phyloP scores from a whole-genome alignment of 2,797 vertebrate genomes.

The Phyllotis vaccarum region DNA sequence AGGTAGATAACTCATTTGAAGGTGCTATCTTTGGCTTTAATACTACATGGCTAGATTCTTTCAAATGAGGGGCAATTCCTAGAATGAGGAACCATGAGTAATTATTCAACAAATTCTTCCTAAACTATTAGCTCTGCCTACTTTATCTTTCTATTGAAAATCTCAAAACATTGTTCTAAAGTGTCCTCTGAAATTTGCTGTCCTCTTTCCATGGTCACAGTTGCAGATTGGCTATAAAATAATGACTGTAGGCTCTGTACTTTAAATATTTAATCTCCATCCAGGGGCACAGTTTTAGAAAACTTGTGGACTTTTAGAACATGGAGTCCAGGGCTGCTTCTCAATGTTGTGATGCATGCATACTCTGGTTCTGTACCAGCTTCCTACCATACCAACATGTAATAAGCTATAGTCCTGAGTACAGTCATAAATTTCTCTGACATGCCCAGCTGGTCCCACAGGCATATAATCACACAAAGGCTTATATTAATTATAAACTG shows the following conservation, averaged over 20 bases:
- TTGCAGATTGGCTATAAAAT: background rate
- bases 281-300: background rate
- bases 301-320: background rate
- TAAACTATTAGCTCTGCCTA: background rate
- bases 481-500: too few species aligned
- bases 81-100: background rate
- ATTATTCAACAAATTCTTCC: background rate
- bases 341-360: background rate
- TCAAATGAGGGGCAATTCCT: background rate
- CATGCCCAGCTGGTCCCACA: too few species aligned
- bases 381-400: background rate
- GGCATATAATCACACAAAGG: too few species aligned
- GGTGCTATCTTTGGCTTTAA: background rate
- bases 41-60: background rate
- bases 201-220: background rate
- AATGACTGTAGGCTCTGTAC: fast-evolving
- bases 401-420: background rate
- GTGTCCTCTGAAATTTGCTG: background rate
- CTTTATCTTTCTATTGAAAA: background rate
- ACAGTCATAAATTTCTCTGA: too few species aligned
- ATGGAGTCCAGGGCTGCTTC: too few species aligned
- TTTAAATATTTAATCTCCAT: background rate
- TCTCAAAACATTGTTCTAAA: background rate
- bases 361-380: background rate
- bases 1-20: background rate